Evolutionary conservation across 2,113 vertebrate species (phyloP), one percentile per base, ranked within the genome.

Genomic region (Gallinago paraguaiae): DNA sequence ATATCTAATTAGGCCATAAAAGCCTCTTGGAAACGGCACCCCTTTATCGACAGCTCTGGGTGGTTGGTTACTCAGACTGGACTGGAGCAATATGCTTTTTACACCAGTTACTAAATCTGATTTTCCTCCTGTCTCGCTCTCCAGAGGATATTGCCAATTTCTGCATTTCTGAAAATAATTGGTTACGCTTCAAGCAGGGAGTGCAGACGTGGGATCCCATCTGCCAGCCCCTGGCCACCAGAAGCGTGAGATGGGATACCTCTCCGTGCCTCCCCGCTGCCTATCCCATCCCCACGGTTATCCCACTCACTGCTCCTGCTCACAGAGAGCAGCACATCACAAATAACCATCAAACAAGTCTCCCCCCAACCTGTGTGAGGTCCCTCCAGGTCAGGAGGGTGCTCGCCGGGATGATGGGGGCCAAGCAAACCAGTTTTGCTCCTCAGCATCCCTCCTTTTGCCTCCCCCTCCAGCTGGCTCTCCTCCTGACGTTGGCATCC

Each of bases 41-140:
- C 61, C 35, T 84, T 82, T 88, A 57, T 79, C 68, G 91, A 61
- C 88, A 94, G 18, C 82, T 76, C 48, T 39, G 31, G 16, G 35
- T 68, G 77, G 61, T 82, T 94, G 77, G 61, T 82, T 94, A 59
- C 86, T 79, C 76, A 65, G 70, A 48, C 50, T 91, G 65, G 78
- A 89, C 1, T 63, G 84, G 61, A 84, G 80, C 65, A 50, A 45
- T 48, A 10, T n/a, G 5, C 81, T 76, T 86, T 87, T 87, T 50
- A 57, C 22, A 51, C 22, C 37, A 57, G 81, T 83, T 84, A 60
- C 86, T 91, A 88, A 92, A 96, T 87, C 74, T 63, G 81, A 85
- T 89, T 92, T 93, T 91, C 88, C 54, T 94, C 76, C 93, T 28
- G 6, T 90, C 64, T 92, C 7, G 2, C 79, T 95, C 85, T 93